Percentiles rank a stretch among this genome's conserved stretches.
phyloP scores from a whole-genome alignment of 2,888 invertebrate genomes.

The Muschampia plurimacula region DNA sequence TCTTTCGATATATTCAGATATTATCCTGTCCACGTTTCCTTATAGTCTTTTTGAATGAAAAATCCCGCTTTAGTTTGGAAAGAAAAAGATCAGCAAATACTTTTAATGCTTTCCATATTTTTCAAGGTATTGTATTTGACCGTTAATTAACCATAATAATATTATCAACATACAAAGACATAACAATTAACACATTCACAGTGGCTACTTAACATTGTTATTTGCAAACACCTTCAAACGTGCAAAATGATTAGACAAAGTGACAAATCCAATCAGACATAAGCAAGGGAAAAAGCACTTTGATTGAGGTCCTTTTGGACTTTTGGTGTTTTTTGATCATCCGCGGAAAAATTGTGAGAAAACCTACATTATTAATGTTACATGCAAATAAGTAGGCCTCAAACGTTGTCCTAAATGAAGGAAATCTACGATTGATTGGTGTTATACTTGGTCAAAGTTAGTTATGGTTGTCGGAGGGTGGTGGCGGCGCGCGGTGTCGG shows the following conservation, averaged over 20 bases:
- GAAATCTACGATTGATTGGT: conserved; percentile 19
- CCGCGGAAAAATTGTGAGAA: background rate
- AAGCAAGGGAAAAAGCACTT: background rate
- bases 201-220: background rate
- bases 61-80: no score
- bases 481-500: conserved; percentile 38
- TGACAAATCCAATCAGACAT: background rate
- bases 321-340: background rate
- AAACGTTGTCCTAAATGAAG: conserved; percentile 32
- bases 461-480: conserved; percentile 39
- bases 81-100: no score
- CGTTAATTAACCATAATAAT: no score
- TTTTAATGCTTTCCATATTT: no score
- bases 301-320: background rate
- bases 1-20: no score
- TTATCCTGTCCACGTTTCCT: no score
- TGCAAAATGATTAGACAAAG: conserved; percentile 7
- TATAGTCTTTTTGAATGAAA: no score
- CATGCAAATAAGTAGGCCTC: background rate
- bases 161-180: no score
- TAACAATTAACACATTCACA: background rate
- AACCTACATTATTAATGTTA: background rate
- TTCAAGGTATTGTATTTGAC: no score
- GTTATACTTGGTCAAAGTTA: conserved; percentile 22
- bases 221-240: background rate